Evolutionary conservation across 2,113 vertebrate species (phyloP).

Genomic region (Myiozetetes cayanensis): DNA sequence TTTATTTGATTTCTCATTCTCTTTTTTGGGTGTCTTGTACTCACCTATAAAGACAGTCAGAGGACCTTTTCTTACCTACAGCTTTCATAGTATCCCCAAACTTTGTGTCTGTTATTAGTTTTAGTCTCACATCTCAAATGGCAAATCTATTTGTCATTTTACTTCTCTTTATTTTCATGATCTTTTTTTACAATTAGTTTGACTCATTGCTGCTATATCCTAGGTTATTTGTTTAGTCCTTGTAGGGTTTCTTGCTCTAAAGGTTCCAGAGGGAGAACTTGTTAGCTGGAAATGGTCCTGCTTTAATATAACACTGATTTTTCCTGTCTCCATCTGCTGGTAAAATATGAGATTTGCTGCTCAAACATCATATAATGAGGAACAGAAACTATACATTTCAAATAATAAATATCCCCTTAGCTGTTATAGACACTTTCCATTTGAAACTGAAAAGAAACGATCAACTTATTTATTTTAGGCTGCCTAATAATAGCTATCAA

Average conservation of each 20-base stretch:
- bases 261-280: neutral
- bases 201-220: neutral
- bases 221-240: neutral
- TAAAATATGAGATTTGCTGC: constrained; percentile 25
- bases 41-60: neutral
- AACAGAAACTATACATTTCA: neutral
- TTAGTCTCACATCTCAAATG: neutral
- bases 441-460: neutral
- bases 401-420: neutral
- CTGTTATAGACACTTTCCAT: neutral
- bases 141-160: neutral
- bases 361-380: neutral
- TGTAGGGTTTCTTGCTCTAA: neutral
- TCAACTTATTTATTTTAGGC: neutral
- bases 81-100: neutral
- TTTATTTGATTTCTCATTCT: neutral
- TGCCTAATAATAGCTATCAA: neutral
- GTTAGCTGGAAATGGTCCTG: neutral
- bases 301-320: constrained; percentile 8
- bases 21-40: neutral
- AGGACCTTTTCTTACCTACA: neutral
- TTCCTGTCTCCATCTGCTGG: constrained; percentile 65
- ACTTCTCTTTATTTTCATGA: neutral
- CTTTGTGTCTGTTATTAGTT: neutral
- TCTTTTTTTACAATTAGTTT: neutral